Conservation (phyloP, 2,113 vertebrate species). For the Raja brachyura region DNA sequence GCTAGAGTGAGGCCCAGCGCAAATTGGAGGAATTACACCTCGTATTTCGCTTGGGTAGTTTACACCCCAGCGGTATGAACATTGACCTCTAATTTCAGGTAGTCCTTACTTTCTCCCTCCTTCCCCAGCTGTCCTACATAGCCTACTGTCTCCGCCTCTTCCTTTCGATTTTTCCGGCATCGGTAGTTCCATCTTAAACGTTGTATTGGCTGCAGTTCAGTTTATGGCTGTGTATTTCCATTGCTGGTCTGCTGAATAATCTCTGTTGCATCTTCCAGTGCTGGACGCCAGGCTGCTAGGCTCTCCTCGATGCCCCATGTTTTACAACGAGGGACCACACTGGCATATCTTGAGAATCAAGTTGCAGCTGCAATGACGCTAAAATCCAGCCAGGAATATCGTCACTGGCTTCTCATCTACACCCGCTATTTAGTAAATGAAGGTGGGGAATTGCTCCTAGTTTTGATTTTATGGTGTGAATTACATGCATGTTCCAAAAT, state of each 20-base stretch:
- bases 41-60: too few species aligned
- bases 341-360: slow-evolving; percentile 93
- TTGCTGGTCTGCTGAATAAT: neutral
- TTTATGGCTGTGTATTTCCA: neutral
- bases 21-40: too few species aligned
- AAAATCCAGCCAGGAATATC: slow-evolving; percentile 83
- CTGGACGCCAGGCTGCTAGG: slow-evolving; percentile 81
- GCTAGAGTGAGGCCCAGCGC: too few species aligned
- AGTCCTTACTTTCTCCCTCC: too few species aligned
- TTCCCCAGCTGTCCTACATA: too few species aligned
- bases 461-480: neutral
- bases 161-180: too few species aligned
- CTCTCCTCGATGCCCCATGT: slow-evolving; percentile 85
- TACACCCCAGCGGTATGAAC: too few species aligned
- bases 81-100: too few species aligned
- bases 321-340: slow-evolving; percentile 86
- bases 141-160: too few species aligned
- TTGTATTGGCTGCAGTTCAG: neutral
- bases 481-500: neutral
- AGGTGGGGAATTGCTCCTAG: slow-evolving; percentile 60
- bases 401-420: slow-evolving; percentile 95
- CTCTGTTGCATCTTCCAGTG: slow-evolving; percentile 52
- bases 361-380: slow-evolving; percentile 76
- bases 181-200: too few species aligned
- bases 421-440: slow-evolving; percentile 94